phyloP scores from a whole-genome alignment of 2,888 invertebrate species.

The Campaea margaritaria region DNA sequence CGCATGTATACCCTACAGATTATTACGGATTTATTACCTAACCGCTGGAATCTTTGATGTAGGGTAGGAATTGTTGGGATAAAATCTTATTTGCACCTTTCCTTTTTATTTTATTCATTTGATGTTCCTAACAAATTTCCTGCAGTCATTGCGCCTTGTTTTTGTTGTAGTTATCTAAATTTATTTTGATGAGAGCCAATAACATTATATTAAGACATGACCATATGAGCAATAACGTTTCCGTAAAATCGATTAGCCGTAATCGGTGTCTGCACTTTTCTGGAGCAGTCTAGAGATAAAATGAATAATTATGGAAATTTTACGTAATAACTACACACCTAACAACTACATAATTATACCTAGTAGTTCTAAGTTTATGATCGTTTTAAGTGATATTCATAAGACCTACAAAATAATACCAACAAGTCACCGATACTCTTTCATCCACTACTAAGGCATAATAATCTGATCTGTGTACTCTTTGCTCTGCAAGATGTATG shows the following conservation, averaged over 20 bases:
- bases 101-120: slow-evolving; percentile 6
- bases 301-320: slow-evolving; percentile 26
- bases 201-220: slow-evolving; percentile 24
- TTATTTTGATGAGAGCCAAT: slow-evolving; percentile 16
- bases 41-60: slow-evolving; percentile 50
- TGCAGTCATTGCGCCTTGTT: no score
- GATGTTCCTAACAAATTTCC: no score
- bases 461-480: no score
- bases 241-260: slow-evolving; percentile 13
- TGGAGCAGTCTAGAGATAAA: slow-evolving; percentile 15
- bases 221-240: slow-evolving; percentile 14
- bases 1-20: slow-evolving; percentile 22
- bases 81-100: slow-evolving; percentile 39
- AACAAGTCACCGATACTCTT: background rate
- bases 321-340: slow-evolving; percentile 1
- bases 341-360: no score
- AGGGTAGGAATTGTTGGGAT: slow-evolving; percentile 43
- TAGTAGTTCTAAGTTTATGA: background rate
- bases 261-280: slow-evolving; percentile 11
- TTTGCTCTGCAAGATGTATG: no score
- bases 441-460: no score
- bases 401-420: background rate
- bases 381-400: slow-evolving; percentile 16
- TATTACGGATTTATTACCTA: slow-evolving; percentile 40
- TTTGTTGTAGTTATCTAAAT: slow-evolving; percentile 2